Evolutionary conservation across 2,113 vertebrate genomes (phyloP), one percentile per base, ranked within the genome.

Genomic region (Etheostoma spectabile): DNA sequence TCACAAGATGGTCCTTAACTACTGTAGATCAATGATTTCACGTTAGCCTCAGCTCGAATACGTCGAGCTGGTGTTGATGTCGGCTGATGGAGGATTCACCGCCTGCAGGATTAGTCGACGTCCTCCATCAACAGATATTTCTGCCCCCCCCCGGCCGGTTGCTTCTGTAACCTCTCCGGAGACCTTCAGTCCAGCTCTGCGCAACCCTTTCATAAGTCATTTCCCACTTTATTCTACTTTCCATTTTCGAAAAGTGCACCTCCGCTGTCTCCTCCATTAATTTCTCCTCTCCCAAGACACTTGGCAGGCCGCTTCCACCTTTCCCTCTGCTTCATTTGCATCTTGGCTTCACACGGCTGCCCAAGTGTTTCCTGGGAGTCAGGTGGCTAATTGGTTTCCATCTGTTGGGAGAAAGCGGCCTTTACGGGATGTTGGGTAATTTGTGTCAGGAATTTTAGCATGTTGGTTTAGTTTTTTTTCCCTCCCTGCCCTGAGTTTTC

Each of bases 351-450:
- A 86, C 85, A 4, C 67, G 80, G 73, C 82, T 87, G 91, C 91
- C 89, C 89, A 87, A 89, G 88, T 91, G 91, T 85, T 90, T 89
- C 86, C 86, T 77, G n/a, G 74, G 89, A 92, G 88, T 92, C 89
- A 80, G 90, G 82, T 91, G 91, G 87, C 85, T 94, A 93, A 94
- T 94, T 93, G 91, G 91, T 85, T 90, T 85, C 93, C 92, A 93
- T 94, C 93, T 93, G 94, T 74, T 85, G 89, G 87, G 87, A 89
- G 78, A 77, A 77, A 71, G 60, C 33, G 22, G 92, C 72, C 83
- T 89, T 84, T 77, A 73, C 53, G 35, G 81, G 63, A 82, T 86
- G 53, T 8, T 68, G 77, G 62, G 69, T 89, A 89, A 90, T 89
- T 89, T 88, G 78, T 86, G 87, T 88, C 84, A 65, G 63, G 84